Base-by-base conservation (phyloP, 2,888 invertebrate genomes). In the Drosophila rubida region DNA sequence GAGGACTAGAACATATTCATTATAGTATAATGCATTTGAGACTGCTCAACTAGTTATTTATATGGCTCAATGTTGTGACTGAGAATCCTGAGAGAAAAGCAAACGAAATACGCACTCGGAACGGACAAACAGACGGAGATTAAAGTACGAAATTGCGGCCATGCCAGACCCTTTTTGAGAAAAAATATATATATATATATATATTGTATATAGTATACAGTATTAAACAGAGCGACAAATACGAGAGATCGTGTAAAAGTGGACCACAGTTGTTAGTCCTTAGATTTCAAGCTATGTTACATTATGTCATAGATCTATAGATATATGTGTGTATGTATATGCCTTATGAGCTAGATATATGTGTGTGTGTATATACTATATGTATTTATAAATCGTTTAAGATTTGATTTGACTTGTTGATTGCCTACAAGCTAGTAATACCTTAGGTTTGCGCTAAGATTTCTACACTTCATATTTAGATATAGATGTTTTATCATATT, bases 361-460 rank as follows among this genome's bases (percentile, higher is more conserved):
- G 41, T 54, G 32, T 37, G 35, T 37, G 32, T 49, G 16, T 53
- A 41, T 65, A 4, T 32, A 30, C 37, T 65, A n/a, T 32, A 30
- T 42, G 22, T 50, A 58, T 46, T 8, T 27, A 25, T 58, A 46
- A 42, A 81, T 67, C 61, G 65, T 72, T 63, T 71, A 80, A 65
- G 67, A 75, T 82, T 82, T 83, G 80, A 75, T 85, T 74, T 77
- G 75, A 81, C 77, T 82, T 81, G 75, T 81, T 82, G 80, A 81
- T 80, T 78, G 86, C 83, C 88, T 89, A 88, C 77, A 83, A 87
- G 81, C 89, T 89, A 89, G 81, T 89, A 89, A 89, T 89, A 89
- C 88, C 88, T 88, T 86, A 86, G 71, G 85, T 84, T 82, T 76
- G 74, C 80, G 71, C 82, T 84, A 84, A 84, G 84, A 82, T 82